These are phyloP conservation scores for Calonectris borealis DNA, from an alignment of 2,113 vertebrate genomes.

Conservation along the genomic window DNA sequence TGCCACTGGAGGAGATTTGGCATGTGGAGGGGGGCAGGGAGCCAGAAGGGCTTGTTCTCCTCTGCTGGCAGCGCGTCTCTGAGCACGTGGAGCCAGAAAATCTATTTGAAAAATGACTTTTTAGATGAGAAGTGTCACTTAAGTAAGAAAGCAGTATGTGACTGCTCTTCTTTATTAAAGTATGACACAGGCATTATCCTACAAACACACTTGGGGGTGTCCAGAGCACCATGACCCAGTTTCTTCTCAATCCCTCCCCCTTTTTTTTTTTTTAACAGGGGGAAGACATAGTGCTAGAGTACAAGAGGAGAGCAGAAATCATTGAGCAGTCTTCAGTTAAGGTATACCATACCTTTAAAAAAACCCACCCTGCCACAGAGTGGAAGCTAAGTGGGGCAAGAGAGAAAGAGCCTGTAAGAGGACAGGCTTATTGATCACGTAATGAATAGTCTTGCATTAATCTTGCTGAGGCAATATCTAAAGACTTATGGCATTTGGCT, in stretches of 20 bases:
- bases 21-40: not conserved
- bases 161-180: not conserved
- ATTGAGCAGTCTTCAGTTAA: not conserved
- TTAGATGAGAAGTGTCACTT: not conserved
- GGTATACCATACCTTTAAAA: not conserved
- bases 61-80: not conserved
- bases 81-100: not conserved
- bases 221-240: not conserved
- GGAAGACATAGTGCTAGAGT: not conserved
- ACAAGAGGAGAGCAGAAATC: not conserved
- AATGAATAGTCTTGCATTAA: not conserved
- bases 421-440: not conserved
- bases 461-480: not conserved
- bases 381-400: not conserved
- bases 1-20: not conserved
- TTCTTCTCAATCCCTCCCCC: not conserved
- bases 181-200: not conserved
- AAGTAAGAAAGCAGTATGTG: not conserved
- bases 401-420: not conserved
- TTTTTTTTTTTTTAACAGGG: not conserved
- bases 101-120: slow-evolving; percentile 24
- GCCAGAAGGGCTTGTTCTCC: slow-evolving; percentile 35
- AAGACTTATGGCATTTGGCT: not conserved
- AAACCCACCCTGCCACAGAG: not conserved
- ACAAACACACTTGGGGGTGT: not conserved